Evolutionary conservation across 2,888 invertebrate species (phyloP).

Genomic region (Amphipoea lucens): DNA sequence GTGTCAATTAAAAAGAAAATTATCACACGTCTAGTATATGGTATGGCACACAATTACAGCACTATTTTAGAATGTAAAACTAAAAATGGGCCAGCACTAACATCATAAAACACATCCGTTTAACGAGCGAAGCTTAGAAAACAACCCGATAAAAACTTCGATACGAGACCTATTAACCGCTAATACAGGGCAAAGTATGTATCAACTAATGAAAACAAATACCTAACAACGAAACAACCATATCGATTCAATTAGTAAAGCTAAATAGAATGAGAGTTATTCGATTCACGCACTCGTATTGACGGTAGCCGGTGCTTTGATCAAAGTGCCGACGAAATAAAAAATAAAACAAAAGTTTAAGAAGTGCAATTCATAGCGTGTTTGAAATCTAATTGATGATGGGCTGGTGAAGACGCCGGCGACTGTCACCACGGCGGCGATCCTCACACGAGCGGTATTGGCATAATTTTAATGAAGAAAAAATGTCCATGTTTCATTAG

Average conservation of each 20-base stretch:
- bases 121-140: slow-evolving; percentile 46
- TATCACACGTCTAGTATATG: not conserved
- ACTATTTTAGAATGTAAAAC: slow-evolving; percentile 32
- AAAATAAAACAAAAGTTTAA: slow-evolving; percentile 62
- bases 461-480: slow-evolving; percentile 67
- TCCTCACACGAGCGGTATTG: slow-evolving; percentile 71
- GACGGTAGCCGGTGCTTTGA: slow-evolving; percentile 74
- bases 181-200: slow-evolving; percentile 61
- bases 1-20: slow-evolving; percentile 9
- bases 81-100: slow-evolving; percentile 17
- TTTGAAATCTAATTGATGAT: slow-evolving; percentile 77
- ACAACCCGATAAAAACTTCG: slow-evolving; percentile 50
- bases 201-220: slow-evolving; percentile 81
- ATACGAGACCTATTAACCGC: slow-evolving; percentile 57
- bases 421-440: slow-evolving; percentile 75
- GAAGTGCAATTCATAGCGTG: slow-evolving; percentile 76
- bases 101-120: slow-evolving; percentile 32
- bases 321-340: slow-evolving; percentile 72
- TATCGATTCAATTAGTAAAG: slow-evolving; percentile 81
- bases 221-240: slow-evolving; percentile 75
- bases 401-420: slow-evolving; percentile 63
- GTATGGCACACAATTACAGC: not conserved
- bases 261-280: slow-evolving; percentile 78
- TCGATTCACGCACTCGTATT: slow-evolving; percentile 73
- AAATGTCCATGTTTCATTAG: slow-evolving; percentile 49